Evolutionary conservation across 2,888 invertebrate genomes (phyloP), one percentile per base, ranked within the genome.

Genomic region (Cryptocheilus praepositus): DNA sequence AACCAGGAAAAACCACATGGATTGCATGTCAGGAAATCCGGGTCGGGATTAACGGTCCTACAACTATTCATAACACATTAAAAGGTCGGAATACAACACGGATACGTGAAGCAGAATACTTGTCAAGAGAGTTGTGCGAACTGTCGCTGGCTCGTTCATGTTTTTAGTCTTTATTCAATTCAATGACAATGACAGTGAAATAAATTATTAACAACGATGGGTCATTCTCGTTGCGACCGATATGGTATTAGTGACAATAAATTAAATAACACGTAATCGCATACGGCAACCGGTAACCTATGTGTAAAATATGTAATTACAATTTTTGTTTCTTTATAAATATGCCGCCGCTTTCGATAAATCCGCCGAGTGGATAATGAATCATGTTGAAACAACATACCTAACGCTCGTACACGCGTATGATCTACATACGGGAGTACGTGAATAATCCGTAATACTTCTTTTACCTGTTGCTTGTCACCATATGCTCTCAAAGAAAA

Each of bases 131-230:
- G 55, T 11, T n/a, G 36, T 22, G 36, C 16, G 5, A 55, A 25
- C 25, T 25, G 8, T 36, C 13, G 36, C 8, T 36, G 1, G 36
- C 36, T 44, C 43, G 21, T 57, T 57, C n/a, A 19, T 55, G 55
- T 54, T 45, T 58, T 59, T 61, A 56, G 21, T 19, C 55, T 78
- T 78, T 78, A 76, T 78, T 78, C 2, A 60, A 68, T 57, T 64
- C 54, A 61, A 69, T 71, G 69, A 21, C 49, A 63, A 68, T 60
- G 56, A 76, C 57, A 67, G 56, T 67, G 68, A 76, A 69, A 78
- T 72, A 71, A 73, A 73, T 78, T 70, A 78, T 36, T 36, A 36
- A 36, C 36, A 36, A 36, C 36, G 36, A 36, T 11, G 36, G 36
- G 36, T 11, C 25, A 2, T 25, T 25, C 36, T 36, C 36, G 36